phyloP scores from a whole-genome alignment of 2,888 invertebrate genomes.

The Laothoe populi region DNA sequence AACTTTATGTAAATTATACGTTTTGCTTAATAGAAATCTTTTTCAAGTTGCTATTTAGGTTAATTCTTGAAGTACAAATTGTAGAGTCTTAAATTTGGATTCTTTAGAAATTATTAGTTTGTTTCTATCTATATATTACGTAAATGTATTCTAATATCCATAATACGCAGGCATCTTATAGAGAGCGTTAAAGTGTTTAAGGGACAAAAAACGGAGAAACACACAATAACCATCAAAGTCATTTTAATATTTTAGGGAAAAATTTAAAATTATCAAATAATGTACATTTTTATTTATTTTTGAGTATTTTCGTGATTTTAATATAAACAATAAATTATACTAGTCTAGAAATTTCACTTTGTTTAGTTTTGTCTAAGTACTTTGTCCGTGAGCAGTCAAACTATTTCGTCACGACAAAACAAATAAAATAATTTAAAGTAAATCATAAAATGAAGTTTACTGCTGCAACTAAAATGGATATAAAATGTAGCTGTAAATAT shows the following conservation, averaged over 20 bases:
- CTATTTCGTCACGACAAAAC: constrained; percentile 28
- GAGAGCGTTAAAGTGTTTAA: not conserved
- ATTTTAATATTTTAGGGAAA: too few relatives aligned
- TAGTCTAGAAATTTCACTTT: not conserved
- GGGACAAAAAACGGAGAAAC: not conserved
- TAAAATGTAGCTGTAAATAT: constrained; percentile 70
- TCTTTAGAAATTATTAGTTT: not conserved
- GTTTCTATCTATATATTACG: not conserved
- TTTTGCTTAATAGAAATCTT: constrained; percentile 14
- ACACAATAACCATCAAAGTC: too few relatives aligned
- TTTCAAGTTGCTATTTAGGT: constrained; percentile 5
- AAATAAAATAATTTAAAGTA: constrained; percentile 38
- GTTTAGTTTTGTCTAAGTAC: not conserved
- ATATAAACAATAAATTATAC: too few relatives aligned
- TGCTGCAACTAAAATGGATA: constrained; percentile 48
- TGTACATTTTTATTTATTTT: too few relatives aligned
- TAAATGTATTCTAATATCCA: not conserved
- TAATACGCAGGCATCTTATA: too few relatives aligned
- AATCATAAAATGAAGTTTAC: constrained; percentile 50
- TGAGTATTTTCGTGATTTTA: too few relatives aligned
- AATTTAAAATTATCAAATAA: too few relatives aligned
- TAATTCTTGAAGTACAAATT: not conserved
- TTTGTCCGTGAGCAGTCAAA: constrained; percentile 12
- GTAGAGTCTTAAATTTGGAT: not conserved
- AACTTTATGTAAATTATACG: not conserved